These are phyloP conservation scores for Danio aesculapii DNA, from an alignment of 2,797 vertebrate species.

Conservation along the genomic window DNA sequence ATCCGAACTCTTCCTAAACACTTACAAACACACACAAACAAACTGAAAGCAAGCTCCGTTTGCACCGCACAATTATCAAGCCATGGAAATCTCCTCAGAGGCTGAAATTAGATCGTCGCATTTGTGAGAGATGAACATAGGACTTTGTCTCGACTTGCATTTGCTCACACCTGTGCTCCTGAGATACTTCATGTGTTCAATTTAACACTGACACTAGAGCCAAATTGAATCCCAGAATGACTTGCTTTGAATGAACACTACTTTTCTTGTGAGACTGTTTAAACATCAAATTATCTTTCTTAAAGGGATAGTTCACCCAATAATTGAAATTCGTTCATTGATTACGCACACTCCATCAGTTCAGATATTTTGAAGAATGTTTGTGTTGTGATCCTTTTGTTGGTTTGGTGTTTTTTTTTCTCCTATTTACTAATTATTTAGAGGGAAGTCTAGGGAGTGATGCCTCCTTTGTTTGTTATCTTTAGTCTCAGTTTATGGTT, in stretches of 20 bases:
- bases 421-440: too few relatives aligned
- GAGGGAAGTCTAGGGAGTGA: too few relatives aligned
- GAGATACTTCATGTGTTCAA: background rate
- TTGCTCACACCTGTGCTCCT: conserved; percentile 8
- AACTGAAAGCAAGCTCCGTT: background rate
- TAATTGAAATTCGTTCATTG: too few relatives aligned
- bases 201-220: conserved; percentile 6
- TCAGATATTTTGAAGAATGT: too few relatives aligned
- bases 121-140: background rate
- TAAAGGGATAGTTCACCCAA: too few relatives aligned
- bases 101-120: background rate
- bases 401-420: too few relatives aligned
- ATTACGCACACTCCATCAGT: too few relatives aligned
- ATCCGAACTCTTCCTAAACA: conserved; percentile 2
- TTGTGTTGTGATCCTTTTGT: too few relatives aligned
- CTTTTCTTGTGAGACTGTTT: background rate
- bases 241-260: background rate
- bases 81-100: background rate
- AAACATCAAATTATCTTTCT: too few relatives aligned
- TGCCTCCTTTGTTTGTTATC: too few relatives aligned
- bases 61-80: conserved; percentile 8
- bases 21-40: conserved; percentile 11
- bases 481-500: too few relatives aligned
- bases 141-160: conserved; percentile 13
- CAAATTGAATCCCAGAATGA: background rate